Base-by-base conservation (phyloP, 2,797 vertebrate genomes). In the Onychomys torridus region DNA sequence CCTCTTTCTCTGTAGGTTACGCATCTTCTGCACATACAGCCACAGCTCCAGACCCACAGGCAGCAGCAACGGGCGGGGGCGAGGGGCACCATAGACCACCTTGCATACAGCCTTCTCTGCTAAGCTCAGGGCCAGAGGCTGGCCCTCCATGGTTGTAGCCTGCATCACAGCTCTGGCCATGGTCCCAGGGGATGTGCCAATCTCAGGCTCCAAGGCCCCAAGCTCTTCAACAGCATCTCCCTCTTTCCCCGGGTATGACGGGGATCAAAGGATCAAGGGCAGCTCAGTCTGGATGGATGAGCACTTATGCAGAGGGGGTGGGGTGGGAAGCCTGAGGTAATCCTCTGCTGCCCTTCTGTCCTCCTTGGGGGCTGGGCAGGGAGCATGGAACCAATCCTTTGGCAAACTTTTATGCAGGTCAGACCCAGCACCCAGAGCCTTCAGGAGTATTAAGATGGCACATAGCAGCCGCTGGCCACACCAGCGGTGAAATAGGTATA, bases 31-130 rank as follows among this genome's bases (percentile, higher is more conserved):
- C 93, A 99, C 98, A 0, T 97, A 98, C 32, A 98, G 94, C 96
- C 99, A 98, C 3, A 99, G 98, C 98, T 99, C 99, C 98, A 98
- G 76, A 61, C 98, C 98, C 89, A 99, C 96, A 0, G 99, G 99
- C 96, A 98, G 98, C 16, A 99, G 98, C 76, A 98, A 97, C 2
- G 98, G 98, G 63, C 78, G 96, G 3, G 99, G 99, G 85, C 99
- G 98, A 10, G 99, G 98, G 29, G 99, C 99, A 0, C 88, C 98
- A n/a, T 99, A 98, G 46, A 99, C 98, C 95, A 99, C 98, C 95
- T 98, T 98, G 98, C 99, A 99, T 97, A 99, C 52, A 0, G 98
- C 99, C 75, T 97, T 99, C 97, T 99, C 98, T 0, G 98, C 99
- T 93, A 97, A 97, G 46, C 98, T 99, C 93, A 99, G 82, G 59